These are phyloP conservation scores for Danio rerio DNA, from an alignment of 2,113 vertebrate genomes.

Conservation along the genomic window GRCz12tu NC_133189.1:19445001-19445500, in stretches of 20 bases:
- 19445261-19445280: conserved; percentile 73
- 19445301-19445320: conserved; percentile 75
- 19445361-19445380: conserved; percentile 74
- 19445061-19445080: not conserved
- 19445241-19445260: conserved; percentile 64
- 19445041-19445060: not conserved
- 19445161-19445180: not conserved
- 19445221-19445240: conserved; percentile 44
- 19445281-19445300: conserved; percentile 71
- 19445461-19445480: conserved; percentile 25
- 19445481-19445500: conserved; percentile 56
- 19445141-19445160: not conserved
- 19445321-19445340: conserved; percentile 80
- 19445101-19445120: not conserved
- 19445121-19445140: too few relatives aligned
- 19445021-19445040: not conserved
- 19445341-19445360: conserved; percentile 76
- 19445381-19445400: conserved; percentile 72
- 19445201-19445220: conserved; percentile 35
- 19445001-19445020: not conserved
- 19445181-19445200: conserved; percentile 36
- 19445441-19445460: conserved; percentile 66
- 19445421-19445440: conserved; percentile 70
- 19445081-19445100: not conserved
- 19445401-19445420: conserved; percentile 67